A percentile compares a stretch with the other conserved stretches of the same genome.
These are phyloP conservation scores for Ips typographus DNA, from an alignment of 1,140 invertebrate species.

Conservation along the genomic window DNA sequence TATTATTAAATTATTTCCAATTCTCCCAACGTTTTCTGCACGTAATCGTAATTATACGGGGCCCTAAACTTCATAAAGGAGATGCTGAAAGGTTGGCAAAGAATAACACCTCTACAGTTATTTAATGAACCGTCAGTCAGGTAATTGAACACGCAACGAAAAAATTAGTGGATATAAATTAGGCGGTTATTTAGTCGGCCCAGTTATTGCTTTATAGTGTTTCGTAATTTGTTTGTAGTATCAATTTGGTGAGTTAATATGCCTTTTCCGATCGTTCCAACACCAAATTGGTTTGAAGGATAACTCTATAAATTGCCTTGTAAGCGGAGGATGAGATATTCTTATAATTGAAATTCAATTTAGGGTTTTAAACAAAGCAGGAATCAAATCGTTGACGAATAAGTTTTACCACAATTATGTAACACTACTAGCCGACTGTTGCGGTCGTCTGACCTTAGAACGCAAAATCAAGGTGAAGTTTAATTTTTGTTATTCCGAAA, in stretches of 20 bases:
- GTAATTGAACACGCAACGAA: conserved; percentile 6
- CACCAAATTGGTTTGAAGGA: too few species aligned
- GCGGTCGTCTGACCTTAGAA: conserved; percentile 28
- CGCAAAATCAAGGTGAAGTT: conserved; percentile 20
- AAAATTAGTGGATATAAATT: conserved; percentile 6
- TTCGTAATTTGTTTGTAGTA: conserved; percentile 2
- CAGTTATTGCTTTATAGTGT: not conserved
- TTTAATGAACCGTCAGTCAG: conserved; percentile 4
- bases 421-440: conserved; percentile 6
- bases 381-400: not conserved
- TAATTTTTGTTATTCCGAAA: conserved; percentile 22
- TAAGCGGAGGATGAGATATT: too few species aligned
- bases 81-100: conserved; percentile 1
- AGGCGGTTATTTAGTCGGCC: not conserved
- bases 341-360: too few species aligned
- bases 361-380: too few species aligned
- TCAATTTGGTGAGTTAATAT: not conserved
- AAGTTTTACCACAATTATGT: conserved; percentile 3
- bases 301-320: too few species aligned
- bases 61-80: not conserved
- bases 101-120: not conserved
- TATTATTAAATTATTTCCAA: too few species aligned
- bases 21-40: too few species aligned
- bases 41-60: not conserved
- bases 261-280: not conserved